Base-by-base conservation (phyloP, 2,888 invertebrate genomes). In the Autographa gamma region DNA sequence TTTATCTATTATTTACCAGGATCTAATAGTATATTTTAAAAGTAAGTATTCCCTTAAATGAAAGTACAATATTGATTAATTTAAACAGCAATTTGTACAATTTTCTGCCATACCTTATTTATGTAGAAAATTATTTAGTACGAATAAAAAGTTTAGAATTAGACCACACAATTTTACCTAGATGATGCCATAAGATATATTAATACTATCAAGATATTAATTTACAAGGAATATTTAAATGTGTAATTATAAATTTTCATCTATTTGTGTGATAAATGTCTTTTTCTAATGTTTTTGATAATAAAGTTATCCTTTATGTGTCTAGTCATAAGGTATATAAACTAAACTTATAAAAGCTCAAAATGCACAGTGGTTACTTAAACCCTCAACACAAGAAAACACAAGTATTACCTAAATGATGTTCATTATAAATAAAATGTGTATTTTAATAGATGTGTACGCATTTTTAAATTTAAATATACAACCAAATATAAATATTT, bases 311-410 rank as follows among this genome's bases (percentile, higher is more conserved):
- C 71, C 48, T 66, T 3, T 68, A 66, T 7, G 70, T 69, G 59
- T 85, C 86, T 88, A 88, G 87, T 87, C 86, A 82, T 86, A 88
- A 88, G 86, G 71, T 71, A 73, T 60, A 72, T 68, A 67, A 54
- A 54, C 19, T 54, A 70, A 41, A 69, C 5, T 58, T 80, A 76
- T 65, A 63, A 69, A 77, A 80, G 74, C 75, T 77, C 77, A 76
- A 77, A 34, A 76, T 8, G 25, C 65, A 71, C 67, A 56, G 64
- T 66, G 64, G 71, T 71, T 48, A 56, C 52, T 31, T 69, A 69
- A 71, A 58, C 59, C 66, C 72, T 38, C 71, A 71, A 54, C 18
- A 65, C 65, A 76, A 60, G 52, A 69, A 71, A 73, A 48, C 18
- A 65, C 65, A 76, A 60, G 52, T 67, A 73, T 76, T 61, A 75